Base-by-base conservation (phyloP, 2,797 vertebrate species). In the Dermochelys coriacea region DNA sequence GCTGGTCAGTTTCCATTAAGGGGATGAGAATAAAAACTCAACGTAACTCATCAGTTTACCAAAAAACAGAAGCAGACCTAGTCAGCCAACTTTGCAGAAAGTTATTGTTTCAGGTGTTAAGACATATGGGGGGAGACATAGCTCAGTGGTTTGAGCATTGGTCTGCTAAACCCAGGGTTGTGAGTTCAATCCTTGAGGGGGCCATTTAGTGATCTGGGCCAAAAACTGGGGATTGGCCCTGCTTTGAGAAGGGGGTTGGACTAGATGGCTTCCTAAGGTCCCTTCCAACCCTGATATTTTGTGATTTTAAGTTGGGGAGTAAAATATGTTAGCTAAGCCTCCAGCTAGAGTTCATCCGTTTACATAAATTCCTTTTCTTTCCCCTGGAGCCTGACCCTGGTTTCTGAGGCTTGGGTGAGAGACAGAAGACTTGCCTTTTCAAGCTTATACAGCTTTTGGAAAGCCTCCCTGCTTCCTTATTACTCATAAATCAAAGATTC, bases 1-100 rank as follows among this genome's bases (percentile, higher is more conserved):
- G 82, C 50, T 84, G 95, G 93, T 95, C 94, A 88, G 75, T 68
- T 96, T 96, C 96, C 86, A 90, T 95, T 96, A 96, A 19, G 29
- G 21, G 91, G 93, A 94, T 84, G 68, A 75, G 86, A 94, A 94
- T 84, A 78, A 94, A 95, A 96, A 47, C 90, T 94, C 84, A 75
- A 84, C 34, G 57, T 68, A 94, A 89, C 19, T 21, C 47, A 89
- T 29, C 86, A 74, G 84, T 88, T 59, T 77, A 93, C 82, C n/a
- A 95, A 85, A 80, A 29, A 12, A 78, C 84, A 93, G 87, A 89
- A 88, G 45, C 27, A 3, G 25, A 25, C 9, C 7, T 31, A 59
- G 12, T 14, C 74, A 85, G 90, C 14, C 80, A 91, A 74, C 18
- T 91, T 81, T 55, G 84, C 5, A 0, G 64, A 96, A 93, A 82